Conservation (phyloP, 2,797 vertebrate species). For the Peromyscus nudipes region DNA sequence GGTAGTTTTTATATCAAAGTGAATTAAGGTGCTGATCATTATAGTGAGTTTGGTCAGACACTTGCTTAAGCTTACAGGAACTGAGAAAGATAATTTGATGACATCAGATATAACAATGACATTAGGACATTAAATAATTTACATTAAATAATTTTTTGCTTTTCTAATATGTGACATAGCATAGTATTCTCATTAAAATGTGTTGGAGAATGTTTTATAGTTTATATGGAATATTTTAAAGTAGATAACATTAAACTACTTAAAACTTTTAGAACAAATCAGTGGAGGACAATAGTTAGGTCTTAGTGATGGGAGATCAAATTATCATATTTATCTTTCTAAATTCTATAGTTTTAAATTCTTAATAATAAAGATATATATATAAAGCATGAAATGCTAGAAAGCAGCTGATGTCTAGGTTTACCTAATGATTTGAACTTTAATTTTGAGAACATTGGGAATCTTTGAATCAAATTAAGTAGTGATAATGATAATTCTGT, state of each 20-base stretch:
- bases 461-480: not conserved
- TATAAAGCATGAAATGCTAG: not conserved
- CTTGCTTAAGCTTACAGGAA: not conserved
- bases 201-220: not conserved
- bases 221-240: not conserved
- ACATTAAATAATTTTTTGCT: not conserved
- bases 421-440: not conserved
- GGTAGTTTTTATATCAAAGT: not conserved
- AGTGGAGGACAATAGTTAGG: not conserved
- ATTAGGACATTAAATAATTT: not conserved
- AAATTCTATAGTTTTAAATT: not conserved
- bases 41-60: not conserved
- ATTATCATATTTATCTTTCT: not conserved
- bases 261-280: not conserved
- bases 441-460: not conserved
- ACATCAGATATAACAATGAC: not conserved
- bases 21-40: not conserved
- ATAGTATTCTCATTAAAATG: not conserved
- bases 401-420: not conserved
- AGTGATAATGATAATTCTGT: not conserved
- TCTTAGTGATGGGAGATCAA: not conserved
- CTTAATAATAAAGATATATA: not conserved
- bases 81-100: not conserved
- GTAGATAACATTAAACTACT: not conserved
- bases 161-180: not conserved